These are phyloP conservation scores for Dromaius novaehollandiae DNA, from an alignment of 2,113 vertebrate species.

Conservation along the genomic window DNA sequence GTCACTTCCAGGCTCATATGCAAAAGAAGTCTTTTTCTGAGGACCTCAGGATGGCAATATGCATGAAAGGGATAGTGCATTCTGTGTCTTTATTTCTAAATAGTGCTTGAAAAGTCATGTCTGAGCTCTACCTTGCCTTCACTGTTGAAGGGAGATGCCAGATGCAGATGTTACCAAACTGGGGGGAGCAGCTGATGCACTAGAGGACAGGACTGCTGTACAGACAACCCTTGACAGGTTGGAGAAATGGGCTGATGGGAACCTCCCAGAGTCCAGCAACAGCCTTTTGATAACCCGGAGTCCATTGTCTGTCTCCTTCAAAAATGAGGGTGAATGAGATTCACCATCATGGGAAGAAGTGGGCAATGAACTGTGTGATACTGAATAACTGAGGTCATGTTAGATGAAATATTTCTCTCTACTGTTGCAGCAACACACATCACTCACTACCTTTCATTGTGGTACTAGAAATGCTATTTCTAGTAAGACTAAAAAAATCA, in stretches of 20 bases:
- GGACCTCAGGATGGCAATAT: neutral
- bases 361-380: neutral
- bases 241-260: neutral
- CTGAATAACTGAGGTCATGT: neutral
- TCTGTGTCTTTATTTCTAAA: neutral
- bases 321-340: neutral
- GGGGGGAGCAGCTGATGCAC: fast-evolving
- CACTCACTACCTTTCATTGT: neutral
- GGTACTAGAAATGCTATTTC: neutral
- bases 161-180: neutral
- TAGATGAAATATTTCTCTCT: neutral
- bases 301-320: neutral
- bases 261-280: neutral
- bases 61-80: neutral
- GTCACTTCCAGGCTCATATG: neutral
- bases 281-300: neutral
- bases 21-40: neutral
- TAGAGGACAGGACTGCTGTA: neutral
- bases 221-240: neutral
- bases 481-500: neutral
- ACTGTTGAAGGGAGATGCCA: neutral
- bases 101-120: neutral
- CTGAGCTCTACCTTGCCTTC: neutral
- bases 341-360: neutral
- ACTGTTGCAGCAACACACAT: neutral